A percentile compares a stretch with the other conserved stretches of the same genome.
These are phyloP conservation scores for Megathymus violae DNA, from an alignment of 1,140 invertebrate genomes.

Conservation along the genomic window DNA sequence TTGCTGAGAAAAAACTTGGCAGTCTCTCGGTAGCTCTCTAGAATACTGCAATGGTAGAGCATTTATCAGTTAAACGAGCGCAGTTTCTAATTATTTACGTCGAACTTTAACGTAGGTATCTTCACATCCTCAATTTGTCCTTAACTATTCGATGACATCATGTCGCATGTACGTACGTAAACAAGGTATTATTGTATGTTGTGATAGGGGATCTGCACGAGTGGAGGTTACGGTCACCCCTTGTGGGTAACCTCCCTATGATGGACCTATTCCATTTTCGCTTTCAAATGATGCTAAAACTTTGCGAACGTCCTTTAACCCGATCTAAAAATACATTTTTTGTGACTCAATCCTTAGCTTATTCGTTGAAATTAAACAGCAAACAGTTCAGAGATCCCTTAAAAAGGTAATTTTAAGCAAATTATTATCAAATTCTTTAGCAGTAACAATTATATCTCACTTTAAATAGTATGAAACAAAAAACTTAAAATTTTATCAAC, in stretches of 20 bases:
- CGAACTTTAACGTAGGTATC: neutral
- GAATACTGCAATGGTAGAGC: neutral
- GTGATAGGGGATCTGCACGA: slow-evolving; percentile 8
- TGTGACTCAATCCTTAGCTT: too few species aligned
- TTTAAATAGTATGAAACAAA: too few species aligned
- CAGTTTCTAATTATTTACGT: slow-evolving; percentile 1
- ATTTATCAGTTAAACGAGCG: neutral
- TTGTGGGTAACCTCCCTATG: too few species aligned
- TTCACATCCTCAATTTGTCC: slow-evolving; percentile 6
- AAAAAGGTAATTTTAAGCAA: too few species aligned
- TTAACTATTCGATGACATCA: slow-evolving; percentile 26
- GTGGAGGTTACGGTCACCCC: slow-evolving; percentile 3
- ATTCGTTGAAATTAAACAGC: too few species aligned
- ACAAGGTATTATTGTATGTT: slow-evolving; percentile 3
- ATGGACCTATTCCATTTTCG: too few species aligned
- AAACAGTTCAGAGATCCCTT: too few species aligned
- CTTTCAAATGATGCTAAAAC: neutral
- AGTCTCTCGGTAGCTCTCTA: neutral
- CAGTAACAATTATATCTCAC: too few species aligned
- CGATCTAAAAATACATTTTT: too few species aligned
- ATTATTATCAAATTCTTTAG: too few species aligned
- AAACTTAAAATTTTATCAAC: too few species aligned
- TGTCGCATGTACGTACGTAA: slow-evolving; percentile 10
- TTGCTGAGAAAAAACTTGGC: slow-evolving; percentile 11
- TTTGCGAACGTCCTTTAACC: too few species aligned